Evolutionary conservation across 2,113 vertebrate species (phyloP).

Genomic region (Rana temporaria): DNA sequence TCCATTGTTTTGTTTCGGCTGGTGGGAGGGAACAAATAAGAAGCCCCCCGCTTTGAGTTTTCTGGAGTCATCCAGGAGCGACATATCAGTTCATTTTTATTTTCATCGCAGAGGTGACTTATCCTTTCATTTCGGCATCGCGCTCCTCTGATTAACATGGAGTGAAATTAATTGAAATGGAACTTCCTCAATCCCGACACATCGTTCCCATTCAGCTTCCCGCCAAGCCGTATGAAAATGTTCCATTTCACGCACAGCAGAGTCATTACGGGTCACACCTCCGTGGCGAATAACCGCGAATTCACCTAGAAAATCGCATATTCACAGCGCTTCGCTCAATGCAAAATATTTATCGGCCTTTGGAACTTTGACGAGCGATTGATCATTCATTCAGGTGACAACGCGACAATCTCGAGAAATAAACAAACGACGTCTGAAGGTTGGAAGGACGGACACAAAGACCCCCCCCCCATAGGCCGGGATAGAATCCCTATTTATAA

Average conservation of each 20-base stretch:
- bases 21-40: no score
- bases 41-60: no score
- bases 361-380: neutral
- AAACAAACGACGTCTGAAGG: neutral
- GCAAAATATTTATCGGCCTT: neutral
- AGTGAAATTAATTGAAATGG: neutral
- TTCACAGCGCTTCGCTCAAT: neutral
- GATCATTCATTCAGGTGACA: neutral
- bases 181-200: neutral
- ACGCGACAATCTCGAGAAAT: neutral
- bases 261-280: constrained; percentile 8
- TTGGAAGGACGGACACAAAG: neutral
- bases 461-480: no score
- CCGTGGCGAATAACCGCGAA: neutral
- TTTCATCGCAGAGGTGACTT: no score
- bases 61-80: no score
- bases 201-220: neutral
- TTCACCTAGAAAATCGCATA: constrained; percentile 2
- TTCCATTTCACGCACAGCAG: neutral
- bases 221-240: neutral
- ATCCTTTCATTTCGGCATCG: no score
- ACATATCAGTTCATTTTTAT: no score
- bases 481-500: neutral
- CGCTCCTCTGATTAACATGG: neutral
- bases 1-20: no score